Percentiles rank a stretch among this genome's conserved stretches.
Evolutionary conservation across 2,888 invertebrate species (phyloP).

Genomic region (Napeogenes sylphis): DNA sequence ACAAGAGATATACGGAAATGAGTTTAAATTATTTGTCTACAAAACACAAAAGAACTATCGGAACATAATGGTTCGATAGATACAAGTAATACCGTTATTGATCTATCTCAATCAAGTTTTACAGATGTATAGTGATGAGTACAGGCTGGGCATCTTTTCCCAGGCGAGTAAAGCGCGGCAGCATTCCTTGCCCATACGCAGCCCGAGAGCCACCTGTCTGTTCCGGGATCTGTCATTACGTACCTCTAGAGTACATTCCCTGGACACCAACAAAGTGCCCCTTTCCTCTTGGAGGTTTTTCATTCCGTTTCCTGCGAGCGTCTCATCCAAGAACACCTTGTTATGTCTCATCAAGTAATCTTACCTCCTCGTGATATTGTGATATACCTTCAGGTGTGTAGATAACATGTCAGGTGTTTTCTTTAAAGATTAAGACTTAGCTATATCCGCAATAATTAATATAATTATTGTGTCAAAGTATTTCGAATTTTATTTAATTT

Average conservation of each 20-base stretch:
- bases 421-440: too few relatives aligned
- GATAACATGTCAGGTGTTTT: too few relatives aligned
- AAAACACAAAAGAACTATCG: neutral
- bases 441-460: too few relatives aligned
- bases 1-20: neutral
- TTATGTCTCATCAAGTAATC: slow-evolving; percentile 11
- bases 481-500: too few relatives aligned
- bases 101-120: slow-evolving; percentile 46
- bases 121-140: slow-evolving; percentile 46
- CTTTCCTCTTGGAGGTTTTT: slow-evolving; percentile 59
- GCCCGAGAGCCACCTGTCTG: slow-evolving; percentile 58
- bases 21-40: neutral
- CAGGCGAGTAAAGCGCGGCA: slow-evolving; percentile 52
- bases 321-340: slow-evolving; percentile 22
- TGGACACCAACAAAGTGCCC: slow-evolving; percentile 55
- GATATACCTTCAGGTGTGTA: too few relatives aligned
- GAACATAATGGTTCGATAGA: slow-evolving; percentile 25
- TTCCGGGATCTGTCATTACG: slow-evolving; percentile 64
- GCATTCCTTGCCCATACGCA: slow-evolving; percentile 72
- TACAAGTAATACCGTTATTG: slow-evolving; percentile 50
- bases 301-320: slow-evolving; percentile 41
- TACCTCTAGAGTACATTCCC: slow-evolving; percentile 57
- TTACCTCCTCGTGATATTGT: too few relatives aligned
- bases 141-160: slow-evolving; percentile 51
- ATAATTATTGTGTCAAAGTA: too few relatives aligned